Evolutionary conservation across 37 sponge, comb jelly and placozoan genomes (phyloP), one percentile per base, ranked within the genome.

Genomic region (Aplysina aerophoba): DNA sequence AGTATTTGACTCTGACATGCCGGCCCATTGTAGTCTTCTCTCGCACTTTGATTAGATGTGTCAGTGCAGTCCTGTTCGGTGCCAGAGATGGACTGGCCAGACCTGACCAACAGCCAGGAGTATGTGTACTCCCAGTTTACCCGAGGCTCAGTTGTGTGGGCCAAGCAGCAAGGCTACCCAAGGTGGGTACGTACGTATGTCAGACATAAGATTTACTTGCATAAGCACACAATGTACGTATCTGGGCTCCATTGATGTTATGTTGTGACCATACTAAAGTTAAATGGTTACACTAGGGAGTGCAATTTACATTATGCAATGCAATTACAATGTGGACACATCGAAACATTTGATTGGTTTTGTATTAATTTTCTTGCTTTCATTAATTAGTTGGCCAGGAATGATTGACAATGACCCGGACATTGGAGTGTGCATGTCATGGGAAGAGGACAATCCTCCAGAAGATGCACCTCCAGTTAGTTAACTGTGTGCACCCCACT

Each of bases 381-480:
- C 40, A 25, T 1, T 11, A 92, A 89, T 89, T 11, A 92, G 93
- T 89, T 93, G 93, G 93, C 93, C 93, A 40, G 93, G 88, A 21
- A 93, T 93, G 88, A 63, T 93, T 28, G 90, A 93, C 27, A 85
- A 87, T 54, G 93, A 93, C 77, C 90, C 90, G 60, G 83, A 90
- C 60, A 31, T 58, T 19, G 90, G 87, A 24, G 50, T 36, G 22
- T 75, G 78, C 37, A 75, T 75, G 93, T 87, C 93, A 59, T 90
- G 88, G 27, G 87, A 89, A 85, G 64, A 89, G 12, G 90, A 93
- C 20, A 85, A 87, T 25, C 90, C 90, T 72, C 90, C 90, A 73
- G 83, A 90, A 37, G 63, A 77, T 19, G 87, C 84, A 19, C 44
- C 61, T 14, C 81, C 81, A 58, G 81, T 81, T 36, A 59, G 81